Base-by-base conservation (phyloP, 2,113 vertebrate genomes). In the Trochalopteron elliotii region DNA sequence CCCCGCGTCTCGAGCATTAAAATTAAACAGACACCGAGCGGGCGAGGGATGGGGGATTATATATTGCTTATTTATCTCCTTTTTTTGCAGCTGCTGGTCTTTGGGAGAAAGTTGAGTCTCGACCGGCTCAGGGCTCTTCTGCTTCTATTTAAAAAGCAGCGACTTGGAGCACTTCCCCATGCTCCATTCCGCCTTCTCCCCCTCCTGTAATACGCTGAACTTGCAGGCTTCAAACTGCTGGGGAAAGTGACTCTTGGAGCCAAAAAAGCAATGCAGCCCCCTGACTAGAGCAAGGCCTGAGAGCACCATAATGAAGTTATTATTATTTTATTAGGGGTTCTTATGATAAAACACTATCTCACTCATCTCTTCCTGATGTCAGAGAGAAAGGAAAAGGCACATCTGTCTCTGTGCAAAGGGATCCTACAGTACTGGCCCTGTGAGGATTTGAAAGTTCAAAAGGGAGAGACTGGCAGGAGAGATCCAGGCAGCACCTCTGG, bases 251-350 rank as follows among this genome's bases (percentile, higher is more conserved):
- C n/a, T 57, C 78, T 52, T 49, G 72, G 89, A 94, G 91, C 78
- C 93, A 91, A 95, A 90, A 59, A 15, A 76, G 39, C 89, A 59
- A 53, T 56, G 87, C 91, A 91, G 11, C 72, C 90, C 87, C 83
- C 59, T 72, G 87, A 91, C 82, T 86, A 75, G n/a, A 81, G 81
- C 59, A 64, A 88, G 94, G 76, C 79, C 93, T 87, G 72, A 89
- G 89, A 93, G 91, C 12, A 5, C 93, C 77, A 39, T 96, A 94
- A 97, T 95, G 92, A 96, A 97, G 96, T 94, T 96, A 96, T 96
- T 94, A 97, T 89, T 97, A 96, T 97, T 97, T 97, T 95, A 97
- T 96, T 96, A 97, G 83, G 39, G 56, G 71, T 91, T 95, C 83
- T 91, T 75, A 67, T 79, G 87, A 90, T 87, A 93, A 96, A 94